Base-by-base conservation (phyloP, 2,113 vertebrate genomes). In the Pluvialis apricaria region DNA sequence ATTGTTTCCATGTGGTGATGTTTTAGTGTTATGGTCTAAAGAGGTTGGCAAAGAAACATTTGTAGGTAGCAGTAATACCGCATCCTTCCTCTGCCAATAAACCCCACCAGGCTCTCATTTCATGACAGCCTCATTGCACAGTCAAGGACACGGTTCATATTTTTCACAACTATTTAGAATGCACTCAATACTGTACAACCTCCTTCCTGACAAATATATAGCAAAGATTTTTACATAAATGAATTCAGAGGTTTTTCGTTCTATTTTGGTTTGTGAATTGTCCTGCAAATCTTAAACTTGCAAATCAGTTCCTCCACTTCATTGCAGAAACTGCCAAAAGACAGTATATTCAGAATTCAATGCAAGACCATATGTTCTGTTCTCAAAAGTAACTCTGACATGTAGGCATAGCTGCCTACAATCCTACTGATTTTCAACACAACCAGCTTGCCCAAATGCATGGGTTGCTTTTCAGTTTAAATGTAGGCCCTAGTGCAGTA, bases 101-200 rank as follows among this genome's bases (percentile, higher is more conserved):
- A 15, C 11, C 38, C 28, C 65, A 24, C 26, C 1, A 0, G 0
- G 1, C 26, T 55, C 49, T 45, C 36, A 22, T 55, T 78, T 49
- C 52, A 12, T 29, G n/a, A 17, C 82, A 77, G 62, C 40, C 36
- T 61, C 64, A 5, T 13, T 68, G 49, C 44, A 55, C 45, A 69
- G 87, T 22, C 66, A 62, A 72, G 25, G 29, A 24, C 29, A 38
- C 0, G 10, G 62, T 28, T 85, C 82, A 24, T 15, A 25, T 15
- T 62, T 28, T 31, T 82, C 84, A 61, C 44, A 60, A 28, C 57
- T 75, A 19, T 28, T 47, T 18, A 52, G 26, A 57, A 38, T 5
- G 31, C 9, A 51, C 25, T 21, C n/a, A 18, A 36, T 31, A 71
- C 44, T 36, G 49, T 72, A 80, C 51, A 77, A 51, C 34, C 71